Evolutionary conservation across 2,113 vertebrate species (phyloP).

Genomic region (Notothenia coriiceps): DNA sequence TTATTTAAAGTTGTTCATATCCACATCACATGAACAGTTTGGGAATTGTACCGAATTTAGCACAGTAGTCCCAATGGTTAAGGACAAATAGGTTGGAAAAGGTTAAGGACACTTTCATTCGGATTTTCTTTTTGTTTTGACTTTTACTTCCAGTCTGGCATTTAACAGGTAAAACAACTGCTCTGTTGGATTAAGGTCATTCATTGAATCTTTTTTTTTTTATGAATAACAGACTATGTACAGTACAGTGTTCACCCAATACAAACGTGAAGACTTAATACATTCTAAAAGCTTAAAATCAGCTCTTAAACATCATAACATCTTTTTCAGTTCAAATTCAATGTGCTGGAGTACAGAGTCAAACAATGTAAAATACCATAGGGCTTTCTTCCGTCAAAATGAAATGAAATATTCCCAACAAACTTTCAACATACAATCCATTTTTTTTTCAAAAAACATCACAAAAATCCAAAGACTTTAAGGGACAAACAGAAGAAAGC

Average conservation of each 20-base stretch:
- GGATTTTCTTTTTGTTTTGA: neutral
- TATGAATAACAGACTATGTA: neutral
- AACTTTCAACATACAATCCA: conserved; percentile 20
- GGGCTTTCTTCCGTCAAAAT: conserved; percentile 5
- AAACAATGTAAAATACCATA: neutral
- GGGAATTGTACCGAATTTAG: neutral
- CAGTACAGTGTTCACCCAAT: neutral
- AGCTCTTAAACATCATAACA: neutral
- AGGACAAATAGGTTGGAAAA: neutral
- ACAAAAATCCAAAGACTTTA: neutral
- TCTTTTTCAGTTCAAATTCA: neutral
- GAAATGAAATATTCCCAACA: conserved; percentile 3
- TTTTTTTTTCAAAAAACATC: conserved; percentile 1
- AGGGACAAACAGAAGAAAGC: conserved; percentile 7
- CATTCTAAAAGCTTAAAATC: neutral
- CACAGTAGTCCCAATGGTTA: neutral
- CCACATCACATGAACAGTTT: neutral
- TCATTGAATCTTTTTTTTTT: neutral
- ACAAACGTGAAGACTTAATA: neutral
- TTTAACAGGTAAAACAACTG: neutral
- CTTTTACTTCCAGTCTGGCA: neutral
- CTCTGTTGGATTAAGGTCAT: neutral
- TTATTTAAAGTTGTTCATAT: neutral
- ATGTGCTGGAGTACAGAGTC: neutral
- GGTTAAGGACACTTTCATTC: neutral